Conservation (phyloP, 1,140 invertebrate species). For the Neodiprion lecontei region DNA sequence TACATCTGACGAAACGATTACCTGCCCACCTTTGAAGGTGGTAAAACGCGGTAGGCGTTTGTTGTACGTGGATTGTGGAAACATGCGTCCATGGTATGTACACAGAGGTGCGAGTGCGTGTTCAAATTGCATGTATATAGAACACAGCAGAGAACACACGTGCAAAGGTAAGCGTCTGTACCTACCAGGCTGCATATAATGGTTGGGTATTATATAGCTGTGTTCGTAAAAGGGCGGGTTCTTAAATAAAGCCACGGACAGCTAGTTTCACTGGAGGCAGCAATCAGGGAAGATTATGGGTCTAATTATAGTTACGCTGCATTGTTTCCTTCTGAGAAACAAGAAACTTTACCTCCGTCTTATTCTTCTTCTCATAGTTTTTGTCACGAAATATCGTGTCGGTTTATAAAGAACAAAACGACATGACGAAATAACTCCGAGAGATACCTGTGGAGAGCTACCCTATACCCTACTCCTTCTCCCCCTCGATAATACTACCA, state of each 20-base stretch:
- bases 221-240: conserved; percentile 1
- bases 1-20: neutral
- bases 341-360: conserved; percentile 35
- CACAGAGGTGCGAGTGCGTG: too few species aligned
- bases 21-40: neutral
- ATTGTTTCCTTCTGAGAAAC: conserved; percentile 56
- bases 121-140: too few species aligned
- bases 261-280: conserved; percentile 15
- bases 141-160: too few species aligned
- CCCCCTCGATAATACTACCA: too few species aligned
- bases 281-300: conserved; percentile 50
- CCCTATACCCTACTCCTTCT: too few species aligned
- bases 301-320: conserved; percentile 54
- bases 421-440: too few species aligned
- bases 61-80: neutral
- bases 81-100: too few species aligned
- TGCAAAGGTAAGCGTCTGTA: too few species aligned
- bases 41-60: neutral
- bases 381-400: conserved; percentile 23
- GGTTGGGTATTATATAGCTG: neutral
- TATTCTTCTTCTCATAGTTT: conserved; percentile 33
- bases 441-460: too few species aligned
- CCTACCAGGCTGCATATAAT: neutral
- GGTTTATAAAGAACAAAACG: too few species aligned
- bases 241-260: neutral